Percentiles rank a stretch among this genome's conserved stretches.
Evolutionary conservation across 2,888 invertebrate species (phyloP).

Genomic region (Fragum whitleyi): DNA sequence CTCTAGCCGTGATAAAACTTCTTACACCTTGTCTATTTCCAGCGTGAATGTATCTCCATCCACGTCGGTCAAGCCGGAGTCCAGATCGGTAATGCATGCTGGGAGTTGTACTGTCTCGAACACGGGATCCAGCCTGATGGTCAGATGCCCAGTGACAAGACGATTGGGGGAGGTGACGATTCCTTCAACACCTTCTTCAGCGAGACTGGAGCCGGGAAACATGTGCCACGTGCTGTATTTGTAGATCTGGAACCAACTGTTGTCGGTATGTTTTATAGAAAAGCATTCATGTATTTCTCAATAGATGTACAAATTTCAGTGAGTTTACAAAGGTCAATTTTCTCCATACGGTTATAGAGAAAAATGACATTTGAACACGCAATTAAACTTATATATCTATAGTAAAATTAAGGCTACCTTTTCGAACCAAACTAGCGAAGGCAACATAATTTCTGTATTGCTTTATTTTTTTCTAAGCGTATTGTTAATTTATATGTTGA

Average conservation of each 20-base stretch:
- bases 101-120: slow-evolving; percentile 28
- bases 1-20: no score
- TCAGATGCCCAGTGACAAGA: slow-evolving; percentile 32
- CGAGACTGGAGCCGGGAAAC: slow-evolving; percentile 36
- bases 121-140: slow-evolving; percentile 26
- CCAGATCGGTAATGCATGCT: slow-evolving; percentile 32
- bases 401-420: no score
- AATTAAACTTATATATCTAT: background rate
- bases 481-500: no score
- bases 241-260: slow-evolving; percentile 36
- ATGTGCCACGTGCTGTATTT: slow-evolving; percentile 38
- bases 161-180: slow-evolving; percentile 31
- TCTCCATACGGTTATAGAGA: background rate
- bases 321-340: background rate
- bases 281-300: background rate
- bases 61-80: slow-evolving; percentile 28
- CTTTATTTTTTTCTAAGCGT: no score
- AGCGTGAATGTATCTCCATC: slow-evolving; percentile 29
- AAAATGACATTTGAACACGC: no score
- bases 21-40: background rate
- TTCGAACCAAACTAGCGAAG: no score
- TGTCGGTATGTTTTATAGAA: slow-evolving; percentile 13
- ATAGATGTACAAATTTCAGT: background rate
- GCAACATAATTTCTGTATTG: no score
- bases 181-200: slow-evolving; percentile 30